These are phyloP conservation scores for Cabera pusaria DNA, from an alignment of 2,888 invertebrate species.

Conservation along the genomic window DNA sequence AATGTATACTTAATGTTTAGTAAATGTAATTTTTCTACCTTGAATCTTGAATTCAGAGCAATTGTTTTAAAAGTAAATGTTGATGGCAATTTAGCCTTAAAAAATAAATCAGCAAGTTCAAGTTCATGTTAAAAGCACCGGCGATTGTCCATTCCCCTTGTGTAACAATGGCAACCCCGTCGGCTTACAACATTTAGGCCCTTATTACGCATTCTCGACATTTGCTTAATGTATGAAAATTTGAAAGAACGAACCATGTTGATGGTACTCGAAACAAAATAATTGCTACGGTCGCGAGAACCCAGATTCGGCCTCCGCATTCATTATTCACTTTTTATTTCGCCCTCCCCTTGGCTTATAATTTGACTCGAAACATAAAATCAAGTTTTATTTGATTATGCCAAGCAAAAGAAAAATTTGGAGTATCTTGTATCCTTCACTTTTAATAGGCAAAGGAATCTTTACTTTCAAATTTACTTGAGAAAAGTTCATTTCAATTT, in stretches of 20 bases:
- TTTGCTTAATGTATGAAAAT: slow-evolving; percentile 82
- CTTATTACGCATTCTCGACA: slow-evolving; percentile 81
- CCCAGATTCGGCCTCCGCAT: slow-evolving; percentile 77
- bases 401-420: slow-evolving; percentile 66
- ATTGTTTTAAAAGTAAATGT: no score
- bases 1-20: no score
- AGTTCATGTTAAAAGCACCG: slow-evolving; percentile 19
- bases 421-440: slow-evolving; percentile 70
- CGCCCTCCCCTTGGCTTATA: slow-evolving; percentile 78
- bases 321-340: slow-evolving; percentile 83
- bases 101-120: slow-evolving; percentile 13
- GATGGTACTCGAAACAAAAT: slow-evolving; percentile 83
- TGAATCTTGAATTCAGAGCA: no score
- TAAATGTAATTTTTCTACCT: no score
- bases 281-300: slow-evolving; percentile 80
- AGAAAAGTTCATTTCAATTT: slow-evolving; percentile 50
- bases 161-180: slow-evolving; percentile 62
- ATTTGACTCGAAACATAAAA: slow-evolving; percentile 83
- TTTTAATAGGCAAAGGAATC: slow-evolving; percentile 65
- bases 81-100: slow-evolving; percentile 4
- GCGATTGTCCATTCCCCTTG: slow-evolving; percentile 57
- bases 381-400: slow-evolving; percentile 82
- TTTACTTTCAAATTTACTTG: slow-evolving; percentile 55
- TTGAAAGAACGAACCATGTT: slow-evolving; percentile 81
- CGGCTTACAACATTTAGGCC: slow-evolving; percentile 72